Evolutionary conservation across 2,888 invertebrate species (phyloP).

Genomic region (Plebejus argus): DNA sequence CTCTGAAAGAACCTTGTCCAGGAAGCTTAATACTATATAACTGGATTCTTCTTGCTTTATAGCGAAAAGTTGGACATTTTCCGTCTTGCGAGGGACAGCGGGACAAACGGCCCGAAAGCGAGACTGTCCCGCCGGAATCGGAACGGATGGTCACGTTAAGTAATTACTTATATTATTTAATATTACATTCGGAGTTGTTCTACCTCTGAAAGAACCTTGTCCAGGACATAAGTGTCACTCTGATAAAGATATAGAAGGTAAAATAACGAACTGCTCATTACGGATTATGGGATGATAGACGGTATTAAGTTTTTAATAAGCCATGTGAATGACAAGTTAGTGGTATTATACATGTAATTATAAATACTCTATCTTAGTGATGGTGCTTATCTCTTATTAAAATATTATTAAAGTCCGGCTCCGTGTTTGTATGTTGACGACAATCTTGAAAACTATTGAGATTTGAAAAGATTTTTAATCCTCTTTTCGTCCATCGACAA

Average conservation of each 20-base stretch:
- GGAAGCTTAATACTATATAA: too few species aligned
- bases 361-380: not conserved
- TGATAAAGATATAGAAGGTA: not conserved
- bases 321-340: not conserved
- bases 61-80: too few species aligned
- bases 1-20: not conserved
- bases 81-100: too few species aligned
- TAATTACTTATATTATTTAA: not conserved
- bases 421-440: not conserved
- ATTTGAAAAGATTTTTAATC: not conserved
- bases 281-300: not conserved
- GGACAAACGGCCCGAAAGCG: too few species aligned
- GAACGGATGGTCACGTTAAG: too few species aligned
- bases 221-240: not conserved
- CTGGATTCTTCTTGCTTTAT: too few species aligned
- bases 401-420: not conserved
- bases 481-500: too few species aligned
- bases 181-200: not conserved
- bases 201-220: not conserved
- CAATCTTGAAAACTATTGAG: not conserved
- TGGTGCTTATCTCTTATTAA: not conserved
- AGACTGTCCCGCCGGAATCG: too few species aligned
- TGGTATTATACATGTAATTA: not conserved
- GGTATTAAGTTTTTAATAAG: not conserved
- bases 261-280: slow-evolving; percentile 5